Conservation (phyloP, 1,140 invertebrate genomes). For the Drosophila bocki region DNA sequence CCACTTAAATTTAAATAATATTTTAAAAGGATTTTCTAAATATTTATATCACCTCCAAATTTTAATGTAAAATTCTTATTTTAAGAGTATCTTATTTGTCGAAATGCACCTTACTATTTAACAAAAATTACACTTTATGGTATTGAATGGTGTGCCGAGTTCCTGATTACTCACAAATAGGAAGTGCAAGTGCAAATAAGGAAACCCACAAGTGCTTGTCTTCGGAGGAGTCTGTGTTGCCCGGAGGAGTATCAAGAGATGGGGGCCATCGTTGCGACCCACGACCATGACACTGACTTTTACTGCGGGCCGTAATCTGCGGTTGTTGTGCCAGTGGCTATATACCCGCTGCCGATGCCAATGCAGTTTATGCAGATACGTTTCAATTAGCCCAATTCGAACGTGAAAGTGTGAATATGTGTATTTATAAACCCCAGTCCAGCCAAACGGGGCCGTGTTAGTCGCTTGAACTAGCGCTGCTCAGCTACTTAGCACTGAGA, state of each 20-base stretch:
- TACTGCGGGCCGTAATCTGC: constrained; percentile 51
- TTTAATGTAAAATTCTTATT: no score
- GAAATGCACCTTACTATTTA: no score
- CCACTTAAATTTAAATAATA: no score
- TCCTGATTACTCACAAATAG: constrained; percentile 13
- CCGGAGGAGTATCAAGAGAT: background rate
- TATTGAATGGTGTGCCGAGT: background rate
- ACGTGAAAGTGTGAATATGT: constrained; percentile 71
- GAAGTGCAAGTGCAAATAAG: constrained; percentile 25
- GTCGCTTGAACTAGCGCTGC: constrained; percentile 41
- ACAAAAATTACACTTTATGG: no score
- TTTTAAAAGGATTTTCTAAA: no score
- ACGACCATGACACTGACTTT: constrained; percentile 75
- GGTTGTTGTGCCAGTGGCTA: constrained; percentile 41
- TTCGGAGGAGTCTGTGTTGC: background rate
- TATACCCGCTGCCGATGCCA: constrained; percentile 51
- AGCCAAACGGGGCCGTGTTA: constrained; percentile 19
- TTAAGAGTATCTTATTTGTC: no score
- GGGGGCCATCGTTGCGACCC: constrained; percentile 53
- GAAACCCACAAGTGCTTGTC: constrained; percentile 35
- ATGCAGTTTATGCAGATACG: constrained; percentile 75
- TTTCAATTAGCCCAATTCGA: constrained; percentile 80
- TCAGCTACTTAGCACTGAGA: constrained; percentile 17
- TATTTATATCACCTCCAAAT: no score
- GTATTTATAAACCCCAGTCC: constrained; percentile 30